These are phyloP conservation scores for Talpa occidentalis DNA, from an alignment of 2,113 vertebrate species.

Conservation along the genomic window DNA sequence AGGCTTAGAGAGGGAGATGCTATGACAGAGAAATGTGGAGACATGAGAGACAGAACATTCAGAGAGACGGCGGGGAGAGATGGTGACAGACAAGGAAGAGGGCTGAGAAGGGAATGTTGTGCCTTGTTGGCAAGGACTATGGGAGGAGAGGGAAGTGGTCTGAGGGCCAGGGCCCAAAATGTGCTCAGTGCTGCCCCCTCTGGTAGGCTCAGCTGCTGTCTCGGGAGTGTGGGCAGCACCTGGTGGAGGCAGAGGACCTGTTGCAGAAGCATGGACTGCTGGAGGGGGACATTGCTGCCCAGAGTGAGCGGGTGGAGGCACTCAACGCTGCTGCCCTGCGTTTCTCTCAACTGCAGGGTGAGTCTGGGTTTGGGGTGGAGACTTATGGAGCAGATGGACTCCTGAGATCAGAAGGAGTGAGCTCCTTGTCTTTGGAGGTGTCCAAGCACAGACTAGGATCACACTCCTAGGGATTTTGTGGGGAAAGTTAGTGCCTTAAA, in stretches of 20 bases:
- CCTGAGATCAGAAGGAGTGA: background rate
- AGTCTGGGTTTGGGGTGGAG: background rate
- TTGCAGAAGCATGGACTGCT: constrained; percentile 95
- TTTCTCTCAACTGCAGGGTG: constrained; percentile 94
- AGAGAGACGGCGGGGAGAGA: background rate
- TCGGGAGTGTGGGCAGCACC: constrained; percentile 95
- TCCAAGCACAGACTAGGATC: background rate
- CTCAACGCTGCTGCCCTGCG: constrained; percentile 92
- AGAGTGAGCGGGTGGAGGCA: constrained; percentile 92
- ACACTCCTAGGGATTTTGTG: background rate
- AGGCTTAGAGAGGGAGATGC: background rate
- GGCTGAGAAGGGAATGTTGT: accelerated
- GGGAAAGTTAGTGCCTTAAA: background rate
- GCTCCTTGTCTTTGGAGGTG: background rate
- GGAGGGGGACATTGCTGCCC: constrained; percentile 93
- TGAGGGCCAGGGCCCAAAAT: background rate
- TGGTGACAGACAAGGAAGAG: background rate
- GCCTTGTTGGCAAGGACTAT: accelerated
- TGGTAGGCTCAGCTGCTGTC: constrained; percentile 91
- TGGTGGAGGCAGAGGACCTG: constrained; percentile 95
- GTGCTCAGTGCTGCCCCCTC: background rate
- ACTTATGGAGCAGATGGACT: background rate
- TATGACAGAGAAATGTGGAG: background rate
- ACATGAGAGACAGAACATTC: background rate
- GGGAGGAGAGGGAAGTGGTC: background rate